Evolutionary conservation across 1,140 invertebrate species (phyloP).

Genomic region (Centruroides sculpturatus): DNA sequence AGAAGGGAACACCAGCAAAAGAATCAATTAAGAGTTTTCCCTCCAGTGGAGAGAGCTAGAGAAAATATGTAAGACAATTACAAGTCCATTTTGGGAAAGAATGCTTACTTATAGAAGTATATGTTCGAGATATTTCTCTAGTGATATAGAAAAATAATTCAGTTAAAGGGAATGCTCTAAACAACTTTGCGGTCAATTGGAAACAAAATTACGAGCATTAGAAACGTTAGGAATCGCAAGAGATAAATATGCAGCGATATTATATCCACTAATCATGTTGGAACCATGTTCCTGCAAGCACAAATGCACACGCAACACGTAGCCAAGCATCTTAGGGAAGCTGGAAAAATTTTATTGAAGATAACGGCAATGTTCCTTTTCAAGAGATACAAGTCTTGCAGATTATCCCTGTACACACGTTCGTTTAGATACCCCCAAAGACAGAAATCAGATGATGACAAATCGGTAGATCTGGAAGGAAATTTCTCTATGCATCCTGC

Average conservation of each 20-base stretch:
- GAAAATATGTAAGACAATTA: constrained; percentile 19
- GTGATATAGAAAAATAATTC: not conserved
- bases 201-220: constrained; percentile 22
- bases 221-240: constrained; percentile 26
- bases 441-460: too few relatives aligned
- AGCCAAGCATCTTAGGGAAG: too few relatives aligned
- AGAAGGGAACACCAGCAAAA: not conserved
- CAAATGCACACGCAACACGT: too few relatives aligned
- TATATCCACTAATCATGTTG: constrained; percentile 27
- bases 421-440: too few relatives aligned
- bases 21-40: constrained; percentile 21
- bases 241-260: too few relatives aligned
- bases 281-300: too few relatives aligned
- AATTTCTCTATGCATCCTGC: too few relatives aligned
- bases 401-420: too few relatives aligned
- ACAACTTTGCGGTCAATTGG: constrained; percentile 16
- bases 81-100: constrained; percentile 23
- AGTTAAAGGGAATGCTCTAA: not conserved
- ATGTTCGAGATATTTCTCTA: constrained; percentile 23
- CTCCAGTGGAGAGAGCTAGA: constrained; percentile 21
- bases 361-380: too few relatives aligned
- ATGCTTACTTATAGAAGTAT: constrained; percentile 23
- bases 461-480: too few relatives aligned
- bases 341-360: too few relatives aligned
- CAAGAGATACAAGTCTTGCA: too few relatives aligned